A percentile compares a stretch with the other conserved stretches of the same genome.
These are phyloP conservation scores for Aleadryas rufinucha DNA, from an alignment of 2,113 vertebrate species.

Conservation along the genomic window DNA sequence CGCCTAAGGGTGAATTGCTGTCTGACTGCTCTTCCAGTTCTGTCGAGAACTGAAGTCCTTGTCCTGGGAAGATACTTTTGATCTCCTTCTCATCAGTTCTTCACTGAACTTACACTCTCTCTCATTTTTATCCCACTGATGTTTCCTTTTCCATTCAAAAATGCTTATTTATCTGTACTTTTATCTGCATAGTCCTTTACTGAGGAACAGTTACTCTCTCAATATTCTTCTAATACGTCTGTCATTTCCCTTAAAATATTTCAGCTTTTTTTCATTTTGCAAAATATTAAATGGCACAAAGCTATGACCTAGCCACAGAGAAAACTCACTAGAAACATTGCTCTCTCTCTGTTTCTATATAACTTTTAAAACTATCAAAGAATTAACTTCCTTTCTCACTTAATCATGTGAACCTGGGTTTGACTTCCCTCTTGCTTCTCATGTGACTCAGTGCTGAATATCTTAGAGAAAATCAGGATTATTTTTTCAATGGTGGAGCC, in stretches of 20 bases:
- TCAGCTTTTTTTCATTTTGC: neutral
- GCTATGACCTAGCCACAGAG: neutral
- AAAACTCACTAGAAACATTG: neutral
- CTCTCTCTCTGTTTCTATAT: neutral
- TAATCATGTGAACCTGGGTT: neutral
- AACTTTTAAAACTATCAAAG: neutral
- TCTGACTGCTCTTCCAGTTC: neutral
- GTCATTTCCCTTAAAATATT: neutral
- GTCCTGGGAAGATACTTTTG: neutral
- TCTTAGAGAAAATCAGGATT: neutral
- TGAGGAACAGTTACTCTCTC: neutral
- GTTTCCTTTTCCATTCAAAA: neutral
- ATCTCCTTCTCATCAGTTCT: neutral
- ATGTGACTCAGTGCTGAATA: neutral
- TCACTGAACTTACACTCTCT: neutral
- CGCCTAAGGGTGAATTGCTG: rapidly evolving
- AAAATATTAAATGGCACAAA: neutral
- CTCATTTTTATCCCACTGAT: neutral
- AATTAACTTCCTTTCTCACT: neutral
- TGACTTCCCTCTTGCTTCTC: neutral
- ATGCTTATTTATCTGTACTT: neutral
- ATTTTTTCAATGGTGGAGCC: neutral
- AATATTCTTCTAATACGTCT: neutral
- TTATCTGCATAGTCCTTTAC: neutral
- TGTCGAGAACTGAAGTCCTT: neutral